Base-by-base conservation (phyloP, 2,797 vertebrate genomes). In the Hapalemur alaotrensis region DNA sequence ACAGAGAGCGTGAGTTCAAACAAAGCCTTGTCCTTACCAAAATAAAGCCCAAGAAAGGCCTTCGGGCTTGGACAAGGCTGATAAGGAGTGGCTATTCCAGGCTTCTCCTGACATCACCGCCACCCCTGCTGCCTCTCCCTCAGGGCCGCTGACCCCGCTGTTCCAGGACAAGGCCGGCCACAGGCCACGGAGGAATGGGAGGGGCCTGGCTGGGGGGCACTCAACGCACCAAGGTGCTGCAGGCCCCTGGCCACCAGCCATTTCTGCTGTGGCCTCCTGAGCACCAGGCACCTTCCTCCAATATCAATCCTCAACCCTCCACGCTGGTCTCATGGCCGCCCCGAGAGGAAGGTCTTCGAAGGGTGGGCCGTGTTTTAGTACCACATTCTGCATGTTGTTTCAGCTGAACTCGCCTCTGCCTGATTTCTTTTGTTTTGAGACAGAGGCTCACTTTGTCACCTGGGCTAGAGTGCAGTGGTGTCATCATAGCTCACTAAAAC, bases 151-250 rank as follows among this genome's bases (percentile, higher is more conserved):
- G 22, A 72, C 15, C 52, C 9, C 9, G 6, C 11, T 20, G 63
- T n/a, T 43, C 43, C 22, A 69, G 82, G 91, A 35, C 70, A 46
- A 61, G 50, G 83, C 32, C 11, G 6, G 25, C 28, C 1, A 0
- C 0, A 3, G 1, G 30, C 32, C 1, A 0, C 0, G 7, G 1
- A 54, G 41, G 7, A 54, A 9, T 0, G 1, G 18, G 7, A 6
- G 28, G 52, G 32, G 13, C 15, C 70, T 12, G 41, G 22, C 11
- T 41, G 38, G 22, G 4, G 32, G 61, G 63, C 35, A 7, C 12
- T 12, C 20, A 3, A 23, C 20, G 15, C 4, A 4, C 41, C 22
- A 7, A 28, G 38, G 67, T 7, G 41, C 65, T 25, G 4, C 14
- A 18, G n/a, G 28, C 28, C 10, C 35, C 20, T 0, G 2, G 89